These are phyloP conservation scores for Megastigmus dorsalis DNA, from an alignment of 2,888 invertebrate species.

Conservation along the genomic window DNA sequence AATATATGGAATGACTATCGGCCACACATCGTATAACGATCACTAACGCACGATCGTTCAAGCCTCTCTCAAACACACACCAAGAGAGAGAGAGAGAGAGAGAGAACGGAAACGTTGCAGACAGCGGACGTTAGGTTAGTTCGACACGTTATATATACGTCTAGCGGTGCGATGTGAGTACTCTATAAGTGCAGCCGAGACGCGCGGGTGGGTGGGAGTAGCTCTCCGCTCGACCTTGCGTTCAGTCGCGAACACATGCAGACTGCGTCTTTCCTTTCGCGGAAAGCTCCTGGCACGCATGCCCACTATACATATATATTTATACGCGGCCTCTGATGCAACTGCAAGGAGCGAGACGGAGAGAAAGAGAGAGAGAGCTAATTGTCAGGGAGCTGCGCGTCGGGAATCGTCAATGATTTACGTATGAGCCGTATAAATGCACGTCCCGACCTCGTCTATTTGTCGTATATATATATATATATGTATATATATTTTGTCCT, in stretches of 20 bases:
- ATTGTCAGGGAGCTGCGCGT: slow-evolving; percentile 37
- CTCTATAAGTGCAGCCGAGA: no score
- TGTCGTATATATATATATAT: no score
- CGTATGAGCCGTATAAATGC: slow-evolving; percentile 12
- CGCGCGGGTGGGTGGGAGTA: neutral
- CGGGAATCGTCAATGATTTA: slow-evolving; percentile 49
- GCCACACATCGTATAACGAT: no score
- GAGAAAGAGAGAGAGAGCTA: no score
- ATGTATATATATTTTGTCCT: no score
- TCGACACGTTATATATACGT: slow-evolving; percentile 1
- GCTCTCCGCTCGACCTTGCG: slow-evolving; percentile 64
- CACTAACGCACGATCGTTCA: no score
- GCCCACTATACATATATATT: no score
- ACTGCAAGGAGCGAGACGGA: slow-evolving; percentile 1
- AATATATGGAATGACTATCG: no score
- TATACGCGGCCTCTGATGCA: slow-evolving; percentile 15
- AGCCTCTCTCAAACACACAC: neutral
- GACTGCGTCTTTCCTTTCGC: slow-evolving; percentile 65
- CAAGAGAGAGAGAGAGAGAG: slow-evolving; percentile 48
- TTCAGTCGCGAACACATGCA: slow-evolving; percentile 62
- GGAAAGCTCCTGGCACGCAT: slow-evolving; percentile 60
- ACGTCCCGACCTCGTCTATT: slow-evolving; percentile 42
- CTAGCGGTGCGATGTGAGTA: neutral
- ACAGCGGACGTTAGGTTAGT: slow-evolving; percentile 62
- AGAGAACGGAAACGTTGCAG: slow-evolving; percentile 65